phyloP scores from a whole-genome alignment of 2,888 invertebrate species.

The Diplolepis rosae region DNA sequence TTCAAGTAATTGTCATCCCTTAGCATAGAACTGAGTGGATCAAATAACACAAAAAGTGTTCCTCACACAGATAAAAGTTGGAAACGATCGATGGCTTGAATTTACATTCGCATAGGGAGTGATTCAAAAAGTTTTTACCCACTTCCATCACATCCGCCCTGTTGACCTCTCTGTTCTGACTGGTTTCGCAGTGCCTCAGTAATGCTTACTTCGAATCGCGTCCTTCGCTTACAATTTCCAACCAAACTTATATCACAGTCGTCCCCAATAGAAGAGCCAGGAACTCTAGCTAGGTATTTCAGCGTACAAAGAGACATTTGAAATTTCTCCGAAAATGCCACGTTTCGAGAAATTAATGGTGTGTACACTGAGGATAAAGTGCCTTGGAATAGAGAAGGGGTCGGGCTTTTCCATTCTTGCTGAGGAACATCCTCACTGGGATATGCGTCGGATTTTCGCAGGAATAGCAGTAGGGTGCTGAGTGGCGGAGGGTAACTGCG shows the following conservation, averaged over 20 bases:
- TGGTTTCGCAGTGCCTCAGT: constrained; percentile 35
- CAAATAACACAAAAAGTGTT: neutral
- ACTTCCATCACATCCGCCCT: constrained; percentile 40
- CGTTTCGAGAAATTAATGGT: constrained; percentile 60
- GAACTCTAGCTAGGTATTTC: constrained; percentile 34
- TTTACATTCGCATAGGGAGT: constrained; percentile 44
- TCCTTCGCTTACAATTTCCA: constrained; percentile 54
- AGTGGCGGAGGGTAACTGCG: constrained; percentile 65
- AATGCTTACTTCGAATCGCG: constrained; percentile 36
- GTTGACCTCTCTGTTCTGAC: constrained; percentile 43
- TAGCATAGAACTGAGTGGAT: neutral
- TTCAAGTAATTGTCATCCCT: neutral
- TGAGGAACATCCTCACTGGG: neutral
- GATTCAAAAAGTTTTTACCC: constrained; percentile 39
- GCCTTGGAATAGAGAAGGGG: constrained; percentile 32
- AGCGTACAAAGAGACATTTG: constrained; percentile 57
- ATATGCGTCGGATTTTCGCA: constrained; percentile 33
- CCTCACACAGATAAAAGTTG: constrained; percentile 31
- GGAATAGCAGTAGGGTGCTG: constrained; percentile 40
- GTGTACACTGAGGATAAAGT: constrained; percentile 60
- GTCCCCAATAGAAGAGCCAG: constrained; percentile 39
- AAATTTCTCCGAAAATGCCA: constrained; percentile 54
- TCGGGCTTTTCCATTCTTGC: neutral
- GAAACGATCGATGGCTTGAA: constrained; percentile 45
- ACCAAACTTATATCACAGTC: constrained; percentile 55